Evolutionary conservation across 2,888 invertebrate species (phyloP), one percentile per base, ranked within the genome.

Genomic region (Leucophora obtusa): DNA sequence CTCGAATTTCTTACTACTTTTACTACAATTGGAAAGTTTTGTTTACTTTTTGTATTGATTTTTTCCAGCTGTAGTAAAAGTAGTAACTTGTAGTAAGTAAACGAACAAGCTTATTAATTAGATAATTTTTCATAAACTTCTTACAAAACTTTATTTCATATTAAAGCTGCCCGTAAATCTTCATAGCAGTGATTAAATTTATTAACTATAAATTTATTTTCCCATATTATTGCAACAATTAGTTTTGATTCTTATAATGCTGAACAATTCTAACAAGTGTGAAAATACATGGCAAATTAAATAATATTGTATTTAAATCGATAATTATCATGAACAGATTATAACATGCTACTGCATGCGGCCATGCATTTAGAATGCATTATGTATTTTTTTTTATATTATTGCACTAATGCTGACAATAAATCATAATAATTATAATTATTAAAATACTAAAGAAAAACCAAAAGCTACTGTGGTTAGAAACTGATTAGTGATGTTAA

Each of bases 341-440:
- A 14, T 63, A 60, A 35, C 33, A 51, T 66, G 24, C 71, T 59
- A 24, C 28, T 21, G 35, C 53, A 50, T 18, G 7, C 35, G 1
- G 35, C 35, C 35, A 35, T 60, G 14, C 60, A 68, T 60, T 60
- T 60, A 47, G 53, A 54, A 43, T 47, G 62, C 56, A 24, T 66
- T 43, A 63, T 54, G 43, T 10, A 33, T 43, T 78, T 6, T 58
- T 73, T 17, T 11, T 14, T n/a, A 35, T 24, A 53, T 69, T 35
- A 68, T 72, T 62, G 17, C 75, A 72, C 15, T 53, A 53, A 62
- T 43, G 56, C 75, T 72, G 56, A 60, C 73, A 81, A 73, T 81
- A 77, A 81, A 81, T 77, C 69, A 73, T 77, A 77, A 70, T 70
- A 77, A 77, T 80, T 76, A 69, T n/a, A 80, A 80, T 73, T 28